These are phyloP conservation scores for Coenobita brevimanus DNA, from an alignment of 1,140 invertebrate species.

Conservation along the genomic window DNA sequence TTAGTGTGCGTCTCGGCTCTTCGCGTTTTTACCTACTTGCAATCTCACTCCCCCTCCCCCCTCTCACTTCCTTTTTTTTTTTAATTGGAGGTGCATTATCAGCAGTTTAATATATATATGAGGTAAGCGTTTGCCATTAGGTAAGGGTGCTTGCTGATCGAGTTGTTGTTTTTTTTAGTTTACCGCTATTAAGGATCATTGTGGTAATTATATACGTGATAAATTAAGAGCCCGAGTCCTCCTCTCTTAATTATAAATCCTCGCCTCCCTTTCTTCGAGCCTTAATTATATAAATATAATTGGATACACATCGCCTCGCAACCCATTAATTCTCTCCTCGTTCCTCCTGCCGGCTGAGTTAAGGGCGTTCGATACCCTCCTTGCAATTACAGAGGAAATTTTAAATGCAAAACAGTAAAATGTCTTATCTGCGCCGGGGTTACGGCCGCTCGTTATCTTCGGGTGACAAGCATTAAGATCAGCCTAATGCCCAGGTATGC, in stretches of 20 bases:
- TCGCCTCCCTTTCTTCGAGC: conserved; percentile 10
- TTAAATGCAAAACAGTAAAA: conserved; percentile 41
- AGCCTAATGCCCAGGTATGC: conserved; percentile 19
- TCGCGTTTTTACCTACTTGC: too few relatives aligned
- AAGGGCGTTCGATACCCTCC: conserved; percentile 43
- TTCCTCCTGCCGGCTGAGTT: conserved; percentile 28
- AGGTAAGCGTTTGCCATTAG: conserved; percentile 38
- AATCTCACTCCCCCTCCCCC: neutral
- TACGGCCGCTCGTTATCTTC: conserved; percentile 9
- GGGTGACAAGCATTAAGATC: conserved; percentile 38
- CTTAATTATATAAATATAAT: conserved; percentile 65
- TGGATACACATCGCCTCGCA: conserved; percentile 52
- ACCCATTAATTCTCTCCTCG: conserved; percentile 59
- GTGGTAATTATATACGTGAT: conserved; percentile 31
- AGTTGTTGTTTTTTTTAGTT: conserved; percentile 12
- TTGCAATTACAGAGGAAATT: conserved; percentile 49
- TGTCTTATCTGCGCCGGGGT: neutral
- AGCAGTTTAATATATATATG: conserved; percentile 36
- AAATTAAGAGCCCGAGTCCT: neutral
- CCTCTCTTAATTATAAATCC: conserved; percentile 33
- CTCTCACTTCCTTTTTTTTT: neutral
- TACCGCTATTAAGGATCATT: conserved; percentile 37
- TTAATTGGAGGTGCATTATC: neutral
- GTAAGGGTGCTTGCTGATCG: conserved; percentile 20
- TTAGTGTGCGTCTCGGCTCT: neutral